Evolutionary conservation across 2,797 vertebrate genomes (phyloP).

Genomic region (Brotula barbata): DNA sequence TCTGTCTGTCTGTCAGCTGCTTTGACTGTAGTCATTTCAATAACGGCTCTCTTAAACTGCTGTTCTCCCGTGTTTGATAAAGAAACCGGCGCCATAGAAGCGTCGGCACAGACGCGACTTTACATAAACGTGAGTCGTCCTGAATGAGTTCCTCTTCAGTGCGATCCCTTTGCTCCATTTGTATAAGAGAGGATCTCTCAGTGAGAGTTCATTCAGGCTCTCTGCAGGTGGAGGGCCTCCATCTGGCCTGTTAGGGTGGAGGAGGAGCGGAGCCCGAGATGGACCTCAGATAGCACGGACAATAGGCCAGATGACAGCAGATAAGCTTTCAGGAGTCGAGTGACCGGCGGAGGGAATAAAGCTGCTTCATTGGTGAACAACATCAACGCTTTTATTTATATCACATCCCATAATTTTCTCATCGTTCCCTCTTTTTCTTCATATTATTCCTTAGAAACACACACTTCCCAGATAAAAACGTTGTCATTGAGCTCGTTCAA

Average conservation of each 20-base stretch:
- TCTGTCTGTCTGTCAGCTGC: no score
- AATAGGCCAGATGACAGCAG: conserved; percentile 75
- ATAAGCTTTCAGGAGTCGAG: conserved; percentile 66
- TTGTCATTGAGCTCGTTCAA: no score
- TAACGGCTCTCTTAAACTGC: background rate
- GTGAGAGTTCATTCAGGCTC: conserved; percentile 63
- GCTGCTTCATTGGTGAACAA: no score
- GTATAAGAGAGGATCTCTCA: conserved; percentile 62
- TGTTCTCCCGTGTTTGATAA: conserved; percentile 12
- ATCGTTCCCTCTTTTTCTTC: no score
- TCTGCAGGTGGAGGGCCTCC: conserved; percentile 67
- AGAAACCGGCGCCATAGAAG: conserved; percentile 16
- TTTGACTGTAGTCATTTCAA: conserved; percentile 12
- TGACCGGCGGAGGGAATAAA: conserved; percentile 42
- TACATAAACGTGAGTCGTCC: conserved; percentile 9
- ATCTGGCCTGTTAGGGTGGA: conserved; percentile 66
- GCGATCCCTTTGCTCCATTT: conserved; percentile 29
- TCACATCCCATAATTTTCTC: no score
- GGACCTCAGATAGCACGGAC: conserved; percentile 68
- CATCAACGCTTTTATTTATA: no score
- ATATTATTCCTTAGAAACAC: no score
- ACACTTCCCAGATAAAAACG: no score
- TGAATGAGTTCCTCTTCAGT: conserved; percentile 10
- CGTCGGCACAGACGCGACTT: background rate
- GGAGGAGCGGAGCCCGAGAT: conserved; percentile 43